A percentile compares a stretch with the other conserved stretches of the same genome.
phyloP scores from a whole-genome alignment of 2,797 vertebrate genomes.

The Sebastes elongatus region DNA sequence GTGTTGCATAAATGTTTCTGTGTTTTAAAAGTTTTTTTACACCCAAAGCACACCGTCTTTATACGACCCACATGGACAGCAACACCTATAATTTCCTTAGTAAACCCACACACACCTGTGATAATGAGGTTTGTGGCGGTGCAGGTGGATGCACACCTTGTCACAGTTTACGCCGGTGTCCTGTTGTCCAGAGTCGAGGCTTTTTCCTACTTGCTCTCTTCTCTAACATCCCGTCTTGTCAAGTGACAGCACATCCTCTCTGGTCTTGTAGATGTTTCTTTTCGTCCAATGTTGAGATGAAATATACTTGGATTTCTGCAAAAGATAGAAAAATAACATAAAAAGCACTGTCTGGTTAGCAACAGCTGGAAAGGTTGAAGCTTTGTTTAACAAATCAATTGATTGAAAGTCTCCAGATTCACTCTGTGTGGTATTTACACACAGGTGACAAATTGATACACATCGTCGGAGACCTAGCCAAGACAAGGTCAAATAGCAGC shows the following conservation, averaged over 20 bases:
- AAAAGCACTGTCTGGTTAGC: not conserved
- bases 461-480: too few relatives aligned
- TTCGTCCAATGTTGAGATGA: not conserved
- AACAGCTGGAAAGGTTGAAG: not conserved
- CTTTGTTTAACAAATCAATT: not conserved
- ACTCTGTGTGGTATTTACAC: not conserved
- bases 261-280: not conserved
- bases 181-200: not conserved
- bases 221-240: not conserved
- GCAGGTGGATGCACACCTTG: not conserved
- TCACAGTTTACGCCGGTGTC: not conserved
- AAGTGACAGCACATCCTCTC: not conserved
- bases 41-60: not conserved
- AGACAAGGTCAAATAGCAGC: too few relatives aligned
- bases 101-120: slow-evolving; percentile 26
- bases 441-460: not conserved
- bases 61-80: not conserved
- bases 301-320: not conserved
- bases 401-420: not conserved
- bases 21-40: not conserved
- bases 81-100: not conserved
- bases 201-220: not conserved
- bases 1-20: not conserved
- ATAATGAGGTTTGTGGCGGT: not conserved
- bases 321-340: not conserved